Percentiles rank a stretch among this genome's conserved stretches.
These are phyloP conservation scores for Parnassius smintheus DNA, from an alignment of 2,888 invertebrate genomes.

Conservation along the genomic window DNA sequence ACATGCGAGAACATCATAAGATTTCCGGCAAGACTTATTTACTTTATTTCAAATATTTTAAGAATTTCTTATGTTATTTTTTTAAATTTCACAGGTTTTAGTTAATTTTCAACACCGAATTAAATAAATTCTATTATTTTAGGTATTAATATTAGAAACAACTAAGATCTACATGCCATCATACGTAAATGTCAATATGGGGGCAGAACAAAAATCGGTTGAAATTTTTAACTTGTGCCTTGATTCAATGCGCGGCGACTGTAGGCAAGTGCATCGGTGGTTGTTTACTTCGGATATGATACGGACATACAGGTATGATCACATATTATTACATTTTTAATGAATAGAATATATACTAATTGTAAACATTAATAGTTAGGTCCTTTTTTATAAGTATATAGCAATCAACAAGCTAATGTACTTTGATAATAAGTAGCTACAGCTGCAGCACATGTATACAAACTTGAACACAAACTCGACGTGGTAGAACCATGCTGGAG, in stretches of 20 bases:
- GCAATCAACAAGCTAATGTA: too few relatives aligned
- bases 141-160: slow-evolving; percentile 89
- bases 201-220: slow-evolving; percentile 95
- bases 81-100: too few relatives aligned
- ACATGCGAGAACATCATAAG: slow-evolving; percentile 90
- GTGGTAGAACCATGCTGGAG: too few relatives aligned
- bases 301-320: slow-evolving; percentile 87
- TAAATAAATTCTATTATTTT: neutral
- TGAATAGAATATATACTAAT: too few relatives aligned
- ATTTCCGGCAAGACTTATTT: slow-evolving; percentile 87
- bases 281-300: slow-evolving; percentile 95
- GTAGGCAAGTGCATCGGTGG: slow-evolving; percentile 95
- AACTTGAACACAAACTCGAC: too few relatives aligned
- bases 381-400: too few relatives aligned
- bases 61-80: neutral
- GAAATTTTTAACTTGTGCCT: slow-evolving; percentile 93
- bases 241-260: slow-evolving; percentile 87
- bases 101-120: neutral
- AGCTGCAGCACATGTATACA: too few relatives aligned
- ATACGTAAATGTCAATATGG: slow-evolving; percentile 96
- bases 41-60: slow-evolving; percentile 30
- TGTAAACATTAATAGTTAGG: too few relatives aligned
- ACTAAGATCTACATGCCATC: slow-evolving; percentile 97
- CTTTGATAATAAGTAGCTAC: too few relatives aligned
- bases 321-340: too few relatives aligned